Conservation (phyloP, 2,113 vertebrate genomes). For the Cisticola juncidis region DNA sequence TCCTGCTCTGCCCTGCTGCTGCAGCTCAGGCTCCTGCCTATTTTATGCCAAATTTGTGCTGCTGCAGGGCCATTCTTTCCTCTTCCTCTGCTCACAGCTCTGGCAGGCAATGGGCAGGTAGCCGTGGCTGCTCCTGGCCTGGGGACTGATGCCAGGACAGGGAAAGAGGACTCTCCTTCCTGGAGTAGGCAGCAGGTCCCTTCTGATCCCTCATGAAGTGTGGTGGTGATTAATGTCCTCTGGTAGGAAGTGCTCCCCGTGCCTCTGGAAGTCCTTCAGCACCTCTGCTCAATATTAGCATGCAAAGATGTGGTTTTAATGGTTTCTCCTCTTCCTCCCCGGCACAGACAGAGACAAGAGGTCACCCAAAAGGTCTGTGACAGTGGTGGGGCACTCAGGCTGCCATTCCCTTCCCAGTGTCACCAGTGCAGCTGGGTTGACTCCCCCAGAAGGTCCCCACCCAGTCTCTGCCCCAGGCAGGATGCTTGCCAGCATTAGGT, state of each 20-base stretch:
- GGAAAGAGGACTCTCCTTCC: background rate
- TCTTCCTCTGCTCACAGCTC: background rate
- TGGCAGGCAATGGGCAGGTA: background rate
- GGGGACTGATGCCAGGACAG: background rate
- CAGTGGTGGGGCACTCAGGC: accelerated
- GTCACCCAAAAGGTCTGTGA: background rate
- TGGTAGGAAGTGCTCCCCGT: background rate
- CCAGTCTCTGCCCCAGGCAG: background rate
- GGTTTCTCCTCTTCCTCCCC: background rate
- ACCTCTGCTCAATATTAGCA: background rate
- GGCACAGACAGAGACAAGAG: background rate
- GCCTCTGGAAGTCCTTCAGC: background rate
- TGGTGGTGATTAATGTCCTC: background rate
- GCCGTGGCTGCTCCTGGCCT: background rate
- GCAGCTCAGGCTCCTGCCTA: accelerated
- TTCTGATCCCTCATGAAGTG: background rate
- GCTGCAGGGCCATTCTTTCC: accelerated
- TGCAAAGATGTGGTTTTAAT: background rate
- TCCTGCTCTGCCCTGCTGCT: background rate
- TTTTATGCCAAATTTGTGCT: background rate
- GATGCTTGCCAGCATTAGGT: background rate
- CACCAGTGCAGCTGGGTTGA: background rate
- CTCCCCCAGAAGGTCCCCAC: background rate
- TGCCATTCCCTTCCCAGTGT: background rate
- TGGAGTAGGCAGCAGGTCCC: accelerated